Evolutionary conservation across 2,797 vertebrate species (phyloP), one percentile per base, ranked within the genome.

Genomic region (Hemibagrus guttatus): DNA sequence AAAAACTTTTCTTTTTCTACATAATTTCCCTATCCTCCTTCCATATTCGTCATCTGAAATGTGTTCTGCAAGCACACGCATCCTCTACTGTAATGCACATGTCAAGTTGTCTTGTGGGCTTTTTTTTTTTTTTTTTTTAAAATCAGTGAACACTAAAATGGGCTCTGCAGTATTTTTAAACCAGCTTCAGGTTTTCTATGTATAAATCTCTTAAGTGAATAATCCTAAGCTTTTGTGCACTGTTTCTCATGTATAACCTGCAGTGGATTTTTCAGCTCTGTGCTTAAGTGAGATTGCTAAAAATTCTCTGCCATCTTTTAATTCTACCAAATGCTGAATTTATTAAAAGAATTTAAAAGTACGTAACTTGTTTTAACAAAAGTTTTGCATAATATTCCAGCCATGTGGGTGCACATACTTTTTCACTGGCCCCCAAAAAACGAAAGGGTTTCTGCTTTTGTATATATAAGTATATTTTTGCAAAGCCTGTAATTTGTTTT

Each of bases 391-490:
- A 83, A 72, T 83, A 54, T 83, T 88, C 80, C 52, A 88, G 82
- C 71, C 84, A 86, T n/a, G 76, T 68, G 71, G 75, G 84, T 85
- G 74, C 81, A 88, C 85, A 42, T 86, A 85, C 82, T 89, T 89
- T 86, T 71, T 86, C 75, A 83, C 79, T 52, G 64, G 82, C 76
- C 82, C 42, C 31, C 42, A 78, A 76, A 87, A 78, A 7, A 35
- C 64, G 82, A 74, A 86, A 64, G 61, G 13, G 61, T 83, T 84
- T 89, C 81, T 85, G 86, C 87, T 88, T 90, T 89, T 89, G 85
- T 90, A 61, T 92, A 94, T 93, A 94, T 93, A 91, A 91, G 93
- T 95, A 93, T 95, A 94, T 96, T 95, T 96, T 95, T 95, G 92
- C 92, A 91, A 93, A 92, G 83, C 68, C 90, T 92, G 88, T 82